Conservation (phyloP, 2,113 vertebrate genomes). For the Nematolebias whitei region DNA sequence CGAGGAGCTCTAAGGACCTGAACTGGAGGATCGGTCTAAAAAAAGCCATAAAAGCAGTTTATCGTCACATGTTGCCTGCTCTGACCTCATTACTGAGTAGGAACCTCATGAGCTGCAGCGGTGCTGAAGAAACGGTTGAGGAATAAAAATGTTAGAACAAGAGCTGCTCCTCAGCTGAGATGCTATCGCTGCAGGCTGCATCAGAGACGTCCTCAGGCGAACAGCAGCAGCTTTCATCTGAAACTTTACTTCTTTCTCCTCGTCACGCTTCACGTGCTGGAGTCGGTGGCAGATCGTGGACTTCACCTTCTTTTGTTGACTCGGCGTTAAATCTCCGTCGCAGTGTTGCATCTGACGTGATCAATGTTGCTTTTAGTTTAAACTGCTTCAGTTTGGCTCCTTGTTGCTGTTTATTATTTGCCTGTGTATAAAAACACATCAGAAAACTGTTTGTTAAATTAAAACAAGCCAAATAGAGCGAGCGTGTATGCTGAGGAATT, state of each 20-base stretch:
- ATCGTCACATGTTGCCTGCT: neutral
- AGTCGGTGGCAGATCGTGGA: slow-evolving; percentile 21
- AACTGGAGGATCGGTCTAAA: too few species aligned
- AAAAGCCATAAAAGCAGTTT: neutral
- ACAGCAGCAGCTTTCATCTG: slow-evolving; percentile 28
- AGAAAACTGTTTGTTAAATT: slow-evolving; percentile 16
- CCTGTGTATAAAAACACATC: neutral
- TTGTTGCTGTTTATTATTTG: neutral
- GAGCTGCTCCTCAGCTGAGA: slow-evolving; percentile 39
- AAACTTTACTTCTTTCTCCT: slow-evolving; percentile 1
- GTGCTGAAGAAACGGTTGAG: neutral
- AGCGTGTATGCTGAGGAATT: slow-evolving; percentile 2
- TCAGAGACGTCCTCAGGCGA: too few species aligned
- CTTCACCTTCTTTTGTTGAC: slow-evolving; percentile 10
- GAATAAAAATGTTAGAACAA: slow-evolving; percentile 8
- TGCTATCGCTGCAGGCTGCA: slow-evolving; percentile 23
- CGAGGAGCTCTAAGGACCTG: too few species aligned
- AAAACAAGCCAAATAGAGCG: slow-evolving; percentile 14
- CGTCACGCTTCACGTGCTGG: neutral
- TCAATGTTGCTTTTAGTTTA: too few species aligned
- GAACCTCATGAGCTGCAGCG: slow-evolving; percentile 2
- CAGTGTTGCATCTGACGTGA: too few species aligned
- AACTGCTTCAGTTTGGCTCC: neutral
- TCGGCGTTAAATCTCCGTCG: neutral
- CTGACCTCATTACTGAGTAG: neutral